A percentile compares a stretch with the other conserved stretches of the same genome.
Conservation (phyloP, 2,113 vertebrate genomes). For the Micronycteris hirsuta region DNA sequence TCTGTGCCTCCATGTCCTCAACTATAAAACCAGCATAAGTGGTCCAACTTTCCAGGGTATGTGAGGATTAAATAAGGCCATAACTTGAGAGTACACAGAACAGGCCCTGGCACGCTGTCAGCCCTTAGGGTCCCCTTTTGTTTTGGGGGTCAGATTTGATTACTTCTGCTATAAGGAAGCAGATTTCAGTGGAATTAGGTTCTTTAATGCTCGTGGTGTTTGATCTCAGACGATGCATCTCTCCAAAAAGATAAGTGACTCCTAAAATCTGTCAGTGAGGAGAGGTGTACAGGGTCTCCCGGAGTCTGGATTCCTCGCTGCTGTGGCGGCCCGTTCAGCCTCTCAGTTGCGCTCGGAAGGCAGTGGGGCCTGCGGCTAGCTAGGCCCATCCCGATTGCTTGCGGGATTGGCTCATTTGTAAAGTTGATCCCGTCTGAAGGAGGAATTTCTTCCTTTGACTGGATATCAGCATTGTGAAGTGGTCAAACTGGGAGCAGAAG, state of each 20-base stretch:
- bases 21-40: neutral
- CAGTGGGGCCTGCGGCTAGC: accelerated
- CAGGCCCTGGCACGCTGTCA: neutral
- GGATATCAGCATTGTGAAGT: neutral
- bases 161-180: neutral
- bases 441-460: neutral
- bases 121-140: neutral
- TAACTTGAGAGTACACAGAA: neutral
- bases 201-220: neutral
- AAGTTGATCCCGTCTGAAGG: neutral
- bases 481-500: neutral
- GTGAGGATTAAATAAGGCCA: neutral
- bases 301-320: neutral
- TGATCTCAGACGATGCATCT: neutral
- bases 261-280: neutral
- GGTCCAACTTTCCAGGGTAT: too few relatives aligned
- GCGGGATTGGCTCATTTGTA: neutral
- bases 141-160: neutral
- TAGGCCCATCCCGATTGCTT: neutral
- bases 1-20: neutral
- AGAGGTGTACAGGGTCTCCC: neutral
- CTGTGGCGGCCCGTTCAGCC: neutral
- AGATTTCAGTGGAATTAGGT: neutral
- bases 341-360: neutral
- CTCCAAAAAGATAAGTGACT: neutral